These are phyloP conservation scores for Loripinus fragilis DNA, from an alignment of 2,888 invertebrate genomes.

Conservation along the genomic window DNA sequence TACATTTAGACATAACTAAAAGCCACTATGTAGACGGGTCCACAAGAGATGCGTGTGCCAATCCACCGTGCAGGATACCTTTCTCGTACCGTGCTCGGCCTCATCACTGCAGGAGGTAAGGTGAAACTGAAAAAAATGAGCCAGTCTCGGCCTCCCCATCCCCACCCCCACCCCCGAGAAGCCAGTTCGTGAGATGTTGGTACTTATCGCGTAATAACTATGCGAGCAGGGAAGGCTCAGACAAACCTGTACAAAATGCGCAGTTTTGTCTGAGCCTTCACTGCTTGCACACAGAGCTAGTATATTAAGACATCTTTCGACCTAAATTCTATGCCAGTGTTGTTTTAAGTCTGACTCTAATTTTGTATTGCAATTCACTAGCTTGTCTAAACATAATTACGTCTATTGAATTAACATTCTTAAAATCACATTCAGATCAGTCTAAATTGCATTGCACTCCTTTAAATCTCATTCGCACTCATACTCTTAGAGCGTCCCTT, in stretches of 20 bases:
- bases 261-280: too few species aligned
- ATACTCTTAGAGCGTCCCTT: too few species aligned
- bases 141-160: background rate
- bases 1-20: conserved; percentile 24
- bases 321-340: too few species aligned
- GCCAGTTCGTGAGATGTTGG: background rate
- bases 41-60: conserved; percentile 25
- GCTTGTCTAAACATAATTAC: too few species aligned
- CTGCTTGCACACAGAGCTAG: too few species aligned
- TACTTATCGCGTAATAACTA: background rate
- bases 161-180: background rate
- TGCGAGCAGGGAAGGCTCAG: background rate
- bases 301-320: too few species aligned
- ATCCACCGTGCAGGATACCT: conserved; percentile 6
- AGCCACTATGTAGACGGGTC: conserved; percentile 27
- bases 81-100: conserved; percentile 24
- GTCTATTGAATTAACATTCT: too few species aligned
- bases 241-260: background rate
- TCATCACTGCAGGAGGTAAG: conserved; percentile 43
- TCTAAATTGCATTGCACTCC: too few species aligned
- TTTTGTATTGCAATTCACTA: too few species aligned
- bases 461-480: too few species aligned
- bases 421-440: too few species aligned
- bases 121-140: background rate
- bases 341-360: too few species aligned